These are phyloP conservation scores for Camponotus vicinus DNA, from an alignment of 1,140 invertebrate genomes.

Conservation along the genomic window DNA sequence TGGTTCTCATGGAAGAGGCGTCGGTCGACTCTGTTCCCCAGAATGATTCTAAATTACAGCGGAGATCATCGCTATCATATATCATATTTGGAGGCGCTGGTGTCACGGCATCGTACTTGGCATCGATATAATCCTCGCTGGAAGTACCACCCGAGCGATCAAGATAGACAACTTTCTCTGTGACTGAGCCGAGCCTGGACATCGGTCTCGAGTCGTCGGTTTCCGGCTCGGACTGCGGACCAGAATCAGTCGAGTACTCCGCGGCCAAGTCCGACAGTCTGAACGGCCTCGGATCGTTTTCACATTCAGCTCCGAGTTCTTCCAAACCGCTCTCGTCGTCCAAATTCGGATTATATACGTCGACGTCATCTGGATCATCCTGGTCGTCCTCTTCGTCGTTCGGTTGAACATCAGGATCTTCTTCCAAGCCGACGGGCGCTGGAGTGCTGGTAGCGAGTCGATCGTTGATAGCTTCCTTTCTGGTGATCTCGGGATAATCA, in stretches of 20 bases:
- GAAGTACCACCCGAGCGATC: conserved; percentile 78
- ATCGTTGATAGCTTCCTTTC: conserved; percentile 74
- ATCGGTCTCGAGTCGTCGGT: conserved; percentile 82
- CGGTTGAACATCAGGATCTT: not conserved
- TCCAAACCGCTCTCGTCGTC: conserved; percentile 75
- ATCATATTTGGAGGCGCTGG: conserved; percentile 67
- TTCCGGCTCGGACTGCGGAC: conserved; percentile 83
- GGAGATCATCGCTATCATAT: conserved; percentile 49
- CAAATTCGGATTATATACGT: conserved; percentile 70
- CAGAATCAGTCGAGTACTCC: conserved; percentile 83
- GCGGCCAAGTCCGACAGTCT: conserved; percentile 81
- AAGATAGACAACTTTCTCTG: conserved; percentile 75
- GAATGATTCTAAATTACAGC: conserved; percentile 39
- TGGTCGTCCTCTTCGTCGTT: conserved; percentile 60
- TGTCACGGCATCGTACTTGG: conserved; percentile 68
- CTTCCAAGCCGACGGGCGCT: not conserved
- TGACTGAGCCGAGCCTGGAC: conserved; percentile 79
- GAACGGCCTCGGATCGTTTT: conserved; percentile 77
- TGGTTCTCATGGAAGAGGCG: conserved; percentile 1
- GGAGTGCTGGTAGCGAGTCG: conserved; percentile 39
- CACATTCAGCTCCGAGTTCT: conserved; percentile 73
- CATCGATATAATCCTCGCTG: conserved; percentile 78
- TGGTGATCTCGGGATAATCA: conserved; percentile 87
- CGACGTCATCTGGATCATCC: conserved; percentile 57
- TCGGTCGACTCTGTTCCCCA: conserved; percentile 52